Evolutionary conservation across 2,888 invertebrate genomes (phyloP), one percentile per base, ranked within the genome.

Genomic region (Invenusta paracnida): DNA sequence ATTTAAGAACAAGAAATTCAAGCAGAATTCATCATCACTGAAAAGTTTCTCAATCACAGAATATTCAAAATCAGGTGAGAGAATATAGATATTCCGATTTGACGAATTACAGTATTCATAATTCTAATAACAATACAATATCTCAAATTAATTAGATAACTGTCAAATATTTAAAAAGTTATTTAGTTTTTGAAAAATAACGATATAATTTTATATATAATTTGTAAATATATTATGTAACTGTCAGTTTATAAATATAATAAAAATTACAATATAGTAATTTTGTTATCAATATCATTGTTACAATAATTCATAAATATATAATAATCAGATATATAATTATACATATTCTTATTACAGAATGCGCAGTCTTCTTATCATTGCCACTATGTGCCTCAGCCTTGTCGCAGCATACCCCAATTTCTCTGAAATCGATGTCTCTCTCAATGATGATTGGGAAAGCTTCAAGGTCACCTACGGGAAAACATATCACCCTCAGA

Each of bases 381-480:
- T 83, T 13, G 30, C 83, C 2, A n/a, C n/a, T n/a, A 30, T 83
- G 17, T 83, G 83, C 27, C 23, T 83, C 17, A 23, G 31, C 48
- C 30, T 30, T 28, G 83, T 66, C 83, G 28, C 83, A 23, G 29
- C 83, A 0, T 25, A 23, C 27, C 66, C 31, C 30, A 25, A 30
- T 17, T 17, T 25, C 17, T n/a, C n/a, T 27, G 30, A 30, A 25
- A 25, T 30, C 23, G 83, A 83, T 73, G 11, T 23, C 23, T 5
- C 73, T 17, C 83, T 83, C 23, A 30, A 83, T 27, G 30, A 17
- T 25, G 23, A 83, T 25, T 83, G 83, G 83, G 83, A 83, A 30
- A 66, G 23, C 29, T 83, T 48, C 30, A 83, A 83, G 27, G 2
- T 30, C 0, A 83, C 83, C n/a, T 66, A 29, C 27, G 2, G 11